phyloP scores from a whole-genome alignment of 2,113 vertebrate genomes.

The Chitala chitala region DNA sequence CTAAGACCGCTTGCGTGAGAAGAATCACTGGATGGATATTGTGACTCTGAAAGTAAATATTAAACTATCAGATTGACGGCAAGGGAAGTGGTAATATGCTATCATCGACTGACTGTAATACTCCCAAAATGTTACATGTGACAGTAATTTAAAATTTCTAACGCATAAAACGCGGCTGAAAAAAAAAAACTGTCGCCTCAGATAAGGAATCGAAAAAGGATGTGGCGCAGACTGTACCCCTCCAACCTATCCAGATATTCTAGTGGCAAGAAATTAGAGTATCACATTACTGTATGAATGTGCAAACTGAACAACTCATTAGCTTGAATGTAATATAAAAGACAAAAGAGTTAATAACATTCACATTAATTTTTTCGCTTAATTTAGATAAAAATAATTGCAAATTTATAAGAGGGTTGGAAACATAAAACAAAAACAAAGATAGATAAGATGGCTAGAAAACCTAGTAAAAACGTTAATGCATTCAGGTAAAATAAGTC shows the following conservation, averaged over 20 bases:
- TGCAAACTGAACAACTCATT: background rate
- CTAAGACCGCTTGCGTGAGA: background rate
- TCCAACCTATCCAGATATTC: conserved; percentile 33
- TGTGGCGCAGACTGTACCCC: background rate
- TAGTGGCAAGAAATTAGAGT: conserved; percentile 42
- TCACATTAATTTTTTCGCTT: too few species aligned
- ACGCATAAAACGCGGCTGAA: background rate
- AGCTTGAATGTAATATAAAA: too few species aligned
- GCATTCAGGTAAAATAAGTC: background rate
- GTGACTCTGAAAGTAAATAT: too few species aligned
- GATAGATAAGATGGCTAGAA: background rate
- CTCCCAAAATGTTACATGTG: too few species aligned
- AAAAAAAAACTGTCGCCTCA: background rate
- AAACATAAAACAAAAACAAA: background rate
- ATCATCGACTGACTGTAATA: too few species aligned
- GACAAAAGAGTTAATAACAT: too few species aligned
- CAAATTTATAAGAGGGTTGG: too few species aligned
- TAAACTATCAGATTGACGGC: too few species aligned
- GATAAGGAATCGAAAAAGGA: background rate
- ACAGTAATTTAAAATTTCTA: too few species aligned
- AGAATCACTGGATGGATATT: background rate
- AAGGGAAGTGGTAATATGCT: too few species aligned
- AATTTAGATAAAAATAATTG: too few species aligned
- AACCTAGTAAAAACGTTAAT: background rate
- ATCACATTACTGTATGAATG: background rate